phyloP scores from a whole-genome alignment of 2,113 vertebrate genomes.

The Ellobius talpinus region DNA sequence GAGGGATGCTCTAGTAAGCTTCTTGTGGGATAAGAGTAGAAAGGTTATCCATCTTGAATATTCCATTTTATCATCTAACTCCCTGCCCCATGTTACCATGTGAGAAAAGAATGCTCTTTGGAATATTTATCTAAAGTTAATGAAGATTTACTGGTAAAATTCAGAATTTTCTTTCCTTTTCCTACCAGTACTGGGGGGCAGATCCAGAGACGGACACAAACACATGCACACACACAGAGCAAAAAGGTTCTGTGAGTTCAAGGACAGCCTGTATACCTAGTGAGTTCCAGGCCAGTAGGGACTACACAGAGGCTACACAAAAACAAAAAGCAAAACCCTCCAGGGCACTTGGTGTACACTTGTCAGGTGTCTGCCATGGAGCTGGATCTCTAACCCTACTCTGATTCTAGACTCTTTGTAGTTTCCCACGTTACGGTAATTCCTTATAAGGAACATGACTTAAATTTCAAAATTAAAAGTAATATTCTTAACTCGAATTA shows the following conservation, averaged over 20 bases:
- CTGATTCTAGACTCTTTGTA: not conserved
- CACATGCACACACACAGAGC: not conserved
- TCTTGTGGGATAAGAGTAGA: not conserved
- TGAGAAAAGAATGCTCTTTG: constrained; percentile 15
- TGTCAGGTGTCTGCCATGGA: not conserved
- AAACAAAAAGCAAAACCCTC: not conserved
- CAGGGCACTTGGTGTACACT: not conserved
- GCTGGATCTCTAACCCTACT: not conserved
- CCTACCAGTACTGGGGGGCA: not conserved
- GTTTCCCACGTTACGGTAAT: not conserved
- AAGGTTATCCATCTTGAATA: not conserved
- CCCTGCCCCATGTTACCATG: constrained; percentile 12
- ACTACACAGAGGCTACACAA: not conserved
- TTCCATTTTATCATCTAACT: not conserved
- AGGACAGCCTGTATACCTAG: not conserved
- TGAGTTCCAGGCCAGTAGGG: not conserved
- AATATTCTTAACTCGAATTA: constrained; percentile 28
- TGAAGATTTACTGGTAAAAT: not conserved
- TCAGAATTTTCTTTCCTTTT: not conserved
- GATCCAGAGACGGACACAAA: not conserved
- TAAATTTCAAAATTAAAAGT: constrained; percentile 51
- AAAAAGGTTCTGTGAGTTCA: not conserved
- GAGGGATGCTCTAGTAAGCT: not conserved
- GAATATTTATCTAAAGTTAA: not conserved
- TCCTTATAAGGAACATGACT: constrained; percentile 42